Evolutionary conservation across 2,888 invertebrate species (phyloP), one percentile per base, ranked within the genome.

Genomic region (Drosophila rellima): DNA sequence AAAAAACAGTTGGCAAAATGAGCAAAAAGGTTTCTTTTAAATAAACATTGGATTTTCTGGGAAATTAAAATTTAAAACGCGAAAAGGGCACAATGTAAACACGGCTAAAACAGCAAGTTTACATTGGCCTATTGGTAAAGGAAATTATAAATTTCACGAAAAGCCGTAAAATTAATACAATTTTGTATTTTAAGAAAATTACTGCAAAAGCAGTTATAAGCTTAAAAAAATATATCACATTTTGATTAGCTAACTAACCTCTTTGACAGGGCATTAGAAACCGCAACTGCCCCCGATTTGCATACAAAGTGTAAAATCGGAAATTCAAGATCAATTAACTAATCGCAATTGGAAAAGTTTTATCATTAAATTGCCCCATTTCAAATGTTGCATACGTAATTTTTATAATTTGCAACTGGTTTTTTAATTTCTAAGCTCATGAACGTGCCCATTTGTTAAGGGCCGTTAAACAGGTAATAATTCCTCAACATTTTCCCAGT

Each of bases 1-100:
- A 44, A 29, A 54, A 47, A 39, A 2, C 18, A 20, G 48, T 47
- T 54, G 31, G 48, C 31, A 20, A 54, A 54, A 40, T 15, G 15
- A 20, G 15, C 17, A 47, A 51, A 73, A 57, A 35, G 55, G 55
- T 59, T 66, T 40, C 20, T 10, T 52, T 45, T 63, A 60, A 72
- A 48, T 42, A 29, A 80, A 61, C 47, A 45, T 71, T 63, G 47
- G 62, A 59, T 40, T 59, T 82, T 71, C 82, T 57, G 54, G 8
- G 78, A 76, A 85, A 66, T 59, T 55, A 66, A 61, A 74, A 83
- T 50, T 70, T 37, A 42, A 78, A 68, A 65, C 70, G 63, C 23
- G 6, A 39, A 39, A 44, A 42, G 17, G 31, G 39, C 37, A 50
- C 17, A 61, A 47, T 42, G 45, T 55, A 56, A 62, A 67, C 40